Evolutionary conservation across 92 coral and sea anemone species (phyloP), one percentile per base, ranked within the genome.

Genomic region (Virgularia gustaviana): DNA sequence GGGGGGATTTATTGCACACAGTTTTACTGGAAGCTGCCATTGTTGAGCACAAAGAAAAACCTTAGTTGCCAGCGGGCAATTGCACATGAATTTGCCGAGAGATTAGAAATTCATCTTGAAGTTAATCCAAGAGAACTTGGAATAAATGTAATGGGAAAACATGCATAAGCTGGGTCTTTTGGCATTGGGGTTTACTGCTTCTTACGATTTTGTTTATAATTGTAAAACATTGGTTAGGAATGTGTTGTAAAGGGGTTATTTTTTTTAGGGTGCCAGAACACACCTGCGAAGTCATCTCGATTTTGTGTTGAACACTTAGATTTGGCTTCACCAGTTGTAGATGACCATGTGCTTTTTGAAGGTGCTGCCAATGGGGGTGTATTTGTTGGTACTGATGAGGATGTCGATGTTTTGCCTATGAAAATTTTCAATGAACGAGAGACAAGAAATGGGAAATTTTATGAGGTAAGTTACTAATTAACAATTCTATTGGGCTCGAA

Each of bases 251-350:
- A 12, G 27, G 30, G n/a, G 38, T 19, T 38, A 59, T 36, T 2
- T 24, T 10, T 36, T 65, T 9, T 36, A 81, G 86, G 86, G 9
- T 81, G 86, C 37, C 70, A 75, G 59, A 66, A 81, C 54, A 75
- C 86, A 22, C 86, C 81, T 42, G 73, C 49, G 23, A 81, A 79
- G 31, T 67, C 58, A 6, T 62, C 70, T 15, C 74, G 77, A 19
- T 65, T 75, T 39, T 75, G 78, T 56, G 28, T 52, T n/a, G 31
- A 35, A 19, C 86, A 75, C 27, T 8, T 19, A 1, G 55, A 44
- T 30, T 36, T 54, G 12, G 81, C 86, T 20, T 43, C 28, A 18
- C 27, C 68, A 9, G 41, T 81, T 22, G 24, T 28, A 6, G 61
- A 81, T 55, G 86, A 81, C 61, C 22, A 34, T 30, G 38, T 27